Evolutionary conservation across 2,888 invertebrate species (phyloP), one percentile per base, ranked within the genome.

Genomic region (Tenthredo distinguenda): DNA sequence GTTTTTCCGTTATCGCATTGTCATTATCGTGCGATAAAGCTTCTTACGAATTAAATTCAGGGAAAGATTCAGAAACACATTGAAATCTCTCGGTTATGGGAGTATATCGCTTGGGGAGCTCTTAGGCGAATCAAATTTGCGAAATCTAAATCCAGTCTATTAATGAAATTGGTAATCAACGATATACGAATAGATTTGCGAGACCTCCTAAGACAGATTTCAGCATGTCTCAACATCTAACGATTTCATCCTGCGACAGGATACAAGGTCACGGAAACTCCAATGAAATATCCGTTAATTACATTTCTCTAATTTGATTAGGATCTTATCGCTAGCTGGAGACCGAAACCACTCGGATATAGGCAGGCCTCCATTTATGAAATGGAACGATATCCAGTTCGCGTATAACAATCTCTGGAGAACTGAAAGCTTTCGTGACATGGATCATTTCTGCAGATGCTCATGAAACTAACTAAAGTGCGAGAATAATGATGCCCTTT

Each of bases 241-340:
- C 72, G 18, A 37, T 37, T 21, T 21, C 43, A 40, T 21, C 40
- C 43, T 31, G 40, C 26, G 26, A 43, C 72, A 37, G 40, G 43
- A 72, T 74, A n/a, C 43, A 40, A 31, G 72, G 37, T 50, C 15
- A 77, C 31, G 18, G 50, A 77, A 21, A 7, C 31, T 77, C 40
- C 77, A 31, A 50, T 77, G 55, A 7, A 55, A 47, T 55, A 77
- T 26, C 43, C 74, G 21, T 74, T 74, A 74, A 74, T 74, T 74
- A 77, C 26, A 55, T 55, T 77, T 55, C 37, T 15, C 55, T 55
- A 55, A 55, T 77, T 55, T 77, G 50, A 77, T 77, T 77, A 77
- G 77, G 26, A 50, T 26, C 77, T 50, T 77, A 40, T 77, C 31
- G 77, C 50, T 18, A n/a, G 40, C 43, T 21, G 18, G 9, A 40